Conservation (phyloP, 2,113 vertebrate genomes). For the Urocolius indicus region DNA sequence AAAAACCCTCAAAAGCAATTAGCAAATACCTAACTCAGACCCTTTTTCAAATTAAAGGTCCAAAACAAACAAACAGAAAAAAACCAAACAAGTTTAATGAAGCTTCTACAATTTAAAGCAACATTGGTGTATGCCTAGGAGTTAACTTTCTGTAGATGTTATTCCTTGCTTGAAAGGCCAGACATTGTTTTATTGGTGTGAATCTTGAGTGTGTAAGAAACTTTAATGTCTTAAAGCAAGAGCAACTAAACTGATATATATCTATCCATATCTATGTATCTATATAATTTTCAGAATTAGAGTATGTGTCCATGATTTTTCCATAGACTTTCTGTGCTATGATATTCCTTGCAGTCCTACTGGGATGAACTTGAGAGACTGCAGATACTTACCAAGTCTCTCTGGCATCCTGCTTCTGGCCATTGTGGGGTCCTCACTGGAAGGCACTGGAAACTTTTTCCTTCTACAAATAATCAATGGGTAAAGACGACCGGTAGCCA, state of each 20-base stretch:
- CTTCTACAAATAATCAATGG: not conserved
- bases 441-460: not conserved
- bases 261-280: too few species aligned
- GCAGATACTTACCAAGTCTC: not conserved
- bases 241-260: not conserved
- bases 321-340: not conserved
- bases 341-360: not conserved
- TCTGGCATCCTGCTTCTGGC: not conserved
- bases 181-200: not conserved
- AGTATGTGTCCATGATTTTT: not conserved
- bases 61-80: not conserved
- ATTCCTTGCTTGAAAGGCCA: not conserved
- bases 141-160: not conserved
- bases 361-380: not conserved
- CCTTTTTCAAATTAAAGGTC: not conserved
- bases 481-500: not conserved
- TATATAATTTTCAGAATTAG: not conserved
- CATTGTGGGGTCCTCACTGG: not conserved
- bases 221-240: not conserved
- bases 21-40: not conserved
- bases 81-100: not conserved
- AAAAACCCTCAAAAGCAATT: not conserved
- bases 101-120: not conserved
- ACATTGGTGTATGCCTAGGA: not conserved
- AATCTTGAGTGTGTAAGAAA: not conserved